Evolutionary conservation across 2,888 invertebrate species (phyloP), one percentile per base, ranked within the genome.

Genomic region (Tetranychus piercei): DNA sequence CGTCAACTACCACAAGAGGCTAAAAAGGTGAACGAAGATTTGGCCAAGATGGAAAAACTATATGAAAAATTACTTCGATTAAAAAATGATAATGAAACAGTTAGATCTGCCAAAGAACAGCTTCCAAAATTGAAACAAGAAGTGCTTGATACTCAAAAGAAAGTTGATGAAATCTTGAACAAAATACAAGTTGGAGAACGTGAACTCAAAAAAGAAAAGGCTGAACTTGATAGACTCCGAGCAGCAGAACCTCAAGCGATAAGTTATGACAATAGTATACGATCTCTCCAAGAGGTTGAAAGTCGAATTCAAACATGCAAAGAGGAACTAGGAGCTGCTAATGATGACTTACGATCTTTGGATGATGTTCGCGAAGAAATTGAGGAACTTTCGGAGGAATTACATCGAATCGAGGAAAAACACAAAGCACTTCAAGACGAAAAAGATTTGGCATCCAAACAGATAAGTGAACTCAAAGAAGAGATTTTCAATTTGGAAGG

Each of bases 61-160:
- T 22, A 69, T 20, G 69, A 69, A 69, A 20, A 23, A 8, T 23
- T 69, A 23, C 20, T 69, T 88, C 76, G 86, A 91, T 78, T 90
- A 90, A 0, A 82, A 85, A 75, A 81, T 89, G 71, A 87, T 87
- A 77, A 82, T 83, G 70, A 86, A 86, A 78, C 81, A 88, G 78
- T 79, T 80, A 70, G 20, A 69, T 20, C n/a, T 11, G 6, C 11
- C 20, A 69, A 69, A 22, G 20, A 69, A 6, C 22, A 20, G 20
- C 18, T 69, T n/a, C 22, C 20, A 9, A 69, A 69, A 22, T 20
- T 20, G 11, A 22, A 20, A 23, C 69, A 69, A 23, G 34, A 23
- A 23, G 20, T 69, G n/a, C 20, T 23, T 20, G 34, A 20, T 23
- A 11, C 11, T 69, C 22, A 69, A 22, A 69, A 69, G 8, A 22